Conservation (phyloP, 2,888 invertebrate genomes). For the Metallyticus violacea region DNA sequence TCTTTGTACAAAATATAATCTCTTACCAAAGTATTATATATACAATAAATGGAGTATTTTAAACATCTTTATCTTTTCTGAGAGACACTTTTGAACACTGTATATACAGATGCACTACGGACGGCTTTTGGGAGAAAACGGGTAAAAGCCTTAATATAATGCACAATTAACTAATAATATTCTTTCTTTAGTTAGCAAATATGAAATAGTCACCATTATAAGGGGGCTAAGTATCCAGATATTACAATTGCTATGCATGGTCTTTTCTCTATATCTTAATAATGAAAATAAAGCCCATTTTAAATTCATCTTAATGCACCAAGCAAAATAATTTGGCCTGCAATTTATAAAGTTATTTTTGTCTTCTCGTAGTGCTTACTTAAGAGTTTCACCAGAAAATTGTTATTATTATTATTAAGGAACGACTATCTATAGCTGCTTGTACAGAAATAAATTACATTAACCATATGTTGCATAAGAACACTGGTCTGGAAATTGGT, state of each 20-base stretch:
- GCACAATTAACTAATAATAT: neutral
- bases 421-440: neutral
- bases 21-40: constrained; percentile 1
- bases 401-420: neutral
- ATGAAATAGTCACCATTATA: neutral
- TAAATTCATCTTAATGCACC: neutral
- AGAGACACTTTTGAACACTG: neutral
- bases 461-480: neutral
- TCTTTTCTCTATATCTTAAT: neutral
- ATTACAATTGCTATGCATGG: neutral
- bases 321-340: neutral
- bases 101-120: neutral
- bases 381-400: neutral
- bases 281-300: neutral
- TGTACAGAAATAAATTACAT: neutral
- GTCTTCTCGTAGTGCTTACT: neutral
- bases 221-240: neutral
- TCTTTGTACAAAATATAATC: constrained; percentile 12
- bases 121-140: neutral
- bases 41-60: neutral
- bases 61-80: neutral
- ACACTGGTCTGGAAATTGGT: neutral
- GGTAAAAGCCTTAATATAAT: neutral
- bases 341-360: neutral
- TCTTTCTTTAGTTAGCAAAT: neutral